These are phyloP conservation scores for Drosophila rubida DNA, from an alignment of 2,888 invertebrate genomes.

Conservation along the genomic window DNA sequence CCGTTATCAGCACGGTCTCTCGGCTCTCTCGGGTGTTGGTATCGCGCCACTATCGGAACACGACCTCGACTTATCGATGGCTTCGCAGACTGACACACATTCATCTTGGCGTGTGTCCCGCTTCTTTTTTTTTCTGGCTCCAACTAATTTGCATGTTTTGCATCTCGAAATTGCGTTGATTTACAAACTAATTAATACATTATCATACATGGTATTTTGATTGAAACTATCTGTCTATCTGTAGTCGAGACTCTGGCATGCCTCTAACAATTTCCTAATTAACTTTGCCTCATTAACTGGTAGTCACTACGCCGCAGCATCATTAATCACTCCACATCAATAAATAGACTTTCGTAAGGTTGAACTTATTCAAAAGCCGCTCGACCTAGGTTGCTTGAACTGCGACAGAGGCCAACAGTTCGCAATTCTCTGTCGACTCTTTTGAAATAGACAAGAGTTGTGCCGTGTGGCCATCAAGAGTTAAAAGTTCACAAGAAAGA, in stretches of 20 bases:
- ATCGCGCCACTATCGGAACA: constrained; percentile 27
- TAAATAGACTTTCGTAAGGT: constrained; percentile 20
- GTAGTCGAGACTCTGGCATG: constrained; percentile 56
- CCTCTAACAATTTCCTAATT: constrained; percentile 64
- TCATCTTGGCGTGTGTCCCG: constrained; percentile 20
- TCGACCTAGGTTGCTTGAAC: constrained; percentile 14
- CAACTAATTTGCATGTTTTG: constrained; percentile 44
- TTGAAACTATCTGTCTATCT: constrained; percentile 7
- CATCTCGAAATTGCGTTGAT: constrained; percentile 25
- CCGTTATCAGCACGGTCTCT: constrained; percentile 37
- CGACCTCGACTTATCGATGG: constrained; percentile 20
- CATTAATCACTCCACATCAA: constrained; percentile 49
- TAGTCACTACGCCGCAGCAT: constrained; percentile 40
- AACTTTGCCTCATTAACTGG: constrained; percentile 53
- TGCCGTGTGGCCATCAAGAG: background rate
- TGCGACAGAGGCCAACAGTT: constrained; percentile 36
- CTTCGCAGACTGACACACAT: background rate
- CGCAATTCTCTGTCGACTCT: background rate
- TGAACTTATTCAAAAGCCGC: constrained; percentile 17
- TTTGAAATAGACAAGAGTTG: background rate
- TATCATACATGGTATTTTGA: background rate
- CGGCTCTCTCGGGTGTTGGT: constrained; percentile 23
- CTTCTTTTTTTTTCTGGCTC: background rate
- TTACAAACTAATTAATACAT: constrained; percentile 28
- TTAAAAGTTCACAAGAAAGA: background rate